phyloP scores from a whole-genome alignment of 1,140 invertebrate genomes.

The Colletes gigas region DNA sequence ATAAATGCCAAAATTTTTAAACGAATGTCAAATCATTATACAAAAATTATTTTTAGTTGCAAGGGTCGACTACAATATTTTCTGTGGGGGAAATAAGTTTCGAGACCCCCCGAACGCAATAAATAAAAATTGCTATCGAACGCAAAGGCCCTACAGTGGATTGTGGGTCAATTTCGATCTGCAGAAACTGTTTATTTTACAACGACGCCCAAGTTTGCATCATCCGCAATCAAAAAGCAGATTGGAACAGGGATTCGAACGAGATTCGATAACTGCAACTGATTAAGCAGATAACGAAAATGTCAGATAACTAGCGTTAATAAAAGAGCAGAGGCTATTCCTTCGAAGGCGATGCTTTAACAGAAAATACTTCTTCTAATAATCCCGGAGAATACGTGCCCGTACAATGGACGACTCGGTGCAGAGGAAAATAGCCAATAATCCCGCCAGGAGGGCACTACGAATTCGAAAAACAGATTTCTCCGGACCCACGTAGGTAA shows the following conservation, averaged over 20 bases:
- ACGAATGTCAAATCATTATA: too few relatives aligned
- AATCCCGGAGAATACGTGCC: neutral
- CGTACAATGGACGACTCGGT: neutral
- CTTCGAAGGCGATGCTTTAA: neutral
- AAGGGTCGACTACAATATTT: too few relatives aligned
- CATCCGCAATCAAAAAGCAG: neutral
- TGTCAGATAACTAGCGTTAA: neutral
- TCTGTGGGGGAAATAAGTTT: too few relatives aligned
- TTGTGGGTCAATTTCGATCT: too few relatives aligned
- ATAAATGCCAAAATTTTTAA: too few relatives aligned
- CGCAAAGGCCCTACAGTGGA: too few relatives aligned
- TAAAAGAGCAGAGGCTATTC: neutral
- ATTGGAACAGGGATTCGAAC: neutral
- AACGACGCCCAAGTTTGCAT: neutral
- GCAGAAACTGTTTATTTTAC: neutral
- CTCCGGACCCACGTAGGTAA: neutral
- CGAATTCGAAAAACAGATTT: constrained; percentile 11
- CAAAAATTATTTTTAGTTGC: too few relatives aligned
- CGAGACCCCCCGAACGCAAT: too few relatives aligned
- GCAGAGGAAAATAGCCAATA: neutral
- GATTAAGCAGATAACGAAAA: constrained; percentile 20
- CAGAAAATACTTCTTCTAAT: neutral
- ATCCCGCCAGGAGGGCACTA: neutral
- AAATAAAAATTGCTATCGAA: too few relatives aligned
- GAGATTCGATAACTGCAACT: neutral